Evolutionary conservation across 2,797 vertebrate species (phyloP), one percentile per base, ranked within the genome.

Genomic region (Catostomus latipinnis): DNA sequence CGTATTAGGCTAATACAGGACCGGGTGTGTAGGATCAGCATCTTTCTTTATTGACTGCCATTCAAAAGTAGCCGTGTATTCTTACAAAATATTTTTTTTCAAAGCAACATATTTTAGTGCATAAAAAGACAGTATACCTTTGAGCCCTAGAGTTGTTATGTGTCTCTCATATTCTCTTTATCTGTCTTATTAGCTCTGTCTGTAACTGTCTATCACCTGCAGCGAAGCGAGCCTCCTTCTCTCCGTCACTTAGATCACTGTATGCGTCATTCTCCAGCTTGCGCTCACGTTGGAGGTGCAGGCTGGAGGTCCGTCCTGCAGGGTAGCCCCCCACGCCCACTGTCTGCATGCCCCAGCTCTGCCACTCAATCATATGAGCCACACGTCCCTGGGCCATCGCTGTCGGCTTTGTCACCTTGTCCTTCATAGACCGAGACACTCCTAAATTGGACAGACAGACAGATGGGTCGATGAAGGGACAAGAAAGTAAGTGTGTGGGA

Each of bases 301-400:
- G 93, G 5, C 98, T 97, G 73, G 94, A 94, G 88, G 94, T 93
- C 65, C 95, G 94, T 0, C 91, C 85, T 77, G 92, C 92, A 18
- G 16, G 16, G 16, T 0, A 92, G 11, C 95, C 94, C 6, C 96
- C 96, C 0, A 94, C 90, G 3, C 96, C 96, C 43, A 97, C 96
- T 0, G 93, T 95, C 1, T 91, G 87, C 89, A 98, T 96, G 71
- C 95, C 95, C 98, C 98, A 99, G 88, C 96, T 98, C 86, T 99
- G 98, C 98, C 98, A 99, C 81, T 99, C 98, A 0, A 99, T 98
- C 98, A 99, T 99, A 91, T 99, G 98, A 8, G 98, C 98, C 49
- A 99, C 97, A 0, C 97, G 96, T 46, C 98, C 98, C 85, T 97
- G 96, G 0, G 97, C 98, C 96, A 99, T 96, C 70, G 94, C 95